phyloP scores from a whole-genome alignment of 1,140 invertebrate species.

The Eurosta solidaginis region DNA sequence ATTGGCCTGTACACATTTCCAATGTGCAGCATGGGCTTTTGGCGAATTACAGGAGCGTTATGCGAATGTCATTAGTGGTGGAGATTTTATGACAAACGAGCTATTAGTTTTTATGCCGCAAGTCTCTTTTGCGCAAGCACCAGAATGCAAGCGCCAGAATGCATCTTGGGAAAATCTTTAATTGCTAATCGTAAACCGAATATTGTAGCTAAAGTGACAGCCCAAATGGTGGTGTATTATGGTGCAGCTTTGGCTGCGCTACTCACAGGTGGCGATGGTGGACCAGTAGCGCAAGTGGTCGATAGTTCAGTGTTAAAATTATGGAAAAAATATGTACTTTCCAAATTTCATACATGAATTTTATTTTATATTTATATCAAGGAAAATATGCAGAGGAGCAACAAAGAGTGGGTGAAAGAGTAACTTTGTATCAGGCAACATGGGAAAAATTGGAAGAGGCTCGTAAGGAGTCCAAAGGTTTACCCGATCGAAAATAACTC shows the following conservation, averaged over 20 bases:
- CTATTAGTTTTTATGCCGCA: conserved; percentile 83
- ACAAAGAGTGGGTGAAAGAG: conserved; percentile 90
- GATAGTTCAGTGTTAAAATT: conserved; percentile 77
- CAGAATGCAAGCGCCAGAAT: conserved; percentile 99
- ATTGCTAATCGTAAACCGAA: conserved; percentile 91
- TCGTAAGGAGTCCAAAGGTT: conserved; percentile 69
- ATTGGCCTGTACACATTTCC: conserved; percentile 94
- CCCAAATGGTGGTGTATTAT: conserved; percentile 91
- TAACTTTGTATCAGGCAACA: conserved; percentile 83
- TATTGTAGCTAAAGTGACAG: conserved; percentile 89
- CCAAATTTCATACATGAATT: conserved; percentile 70
- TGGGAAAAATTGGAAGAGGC: conserved; percentile 81
- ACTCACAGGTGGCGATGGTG: conserved; percentile 67
- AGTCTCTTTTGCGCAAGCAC: conserved; percentile 85
- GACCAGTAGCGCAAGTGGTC: conserved; percentile 71
- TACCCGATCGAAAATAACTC: conserved; percentile 69
- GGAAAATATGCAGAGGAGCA: conserved; percentile 91
- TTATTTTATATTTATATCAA: conserved; percentile 79
- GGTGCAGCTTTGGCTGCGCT: conserved; percentile 74
- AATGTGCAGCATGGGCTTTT: conserved; percentile 96
- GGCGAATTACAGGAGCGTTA: conserved; percentile 75
- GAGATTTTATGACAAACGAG: conserved; percentile 75
- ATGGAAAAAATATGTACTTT: conserved; percentile 78
- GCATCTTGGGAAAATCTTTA: conserved; percentile 96
- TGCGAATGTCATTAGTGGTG: conserved; percentile 62